phyloP scores from a whole-genome alignment of 2,113 vertebrate genomes.

The Recurvirostra avosetta region DNA sequence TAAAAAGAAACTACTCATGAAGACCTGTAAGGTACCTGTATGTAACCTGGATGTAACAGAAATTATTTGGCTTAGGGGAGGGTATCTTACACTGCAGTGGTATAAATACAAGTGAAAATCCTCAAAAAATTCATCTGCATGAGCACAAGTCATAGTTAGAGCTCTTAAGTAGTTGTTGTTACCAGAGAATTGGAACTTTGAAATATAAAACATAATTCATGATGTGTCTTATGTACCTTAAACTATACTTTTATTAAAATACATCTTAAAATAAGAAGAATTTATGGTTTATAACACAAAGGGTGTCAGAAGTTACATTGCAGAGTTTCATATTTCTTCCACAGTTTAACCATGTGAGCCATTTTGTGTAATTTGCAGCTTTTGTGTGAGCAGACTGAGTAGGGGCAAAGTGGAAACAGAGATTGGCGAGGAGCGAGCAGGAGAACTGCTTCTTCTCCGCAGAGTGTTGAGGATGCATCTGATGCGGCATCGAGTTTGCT shows the following conservation, averaged over 20 bases:
- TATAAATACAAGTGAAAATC: not conserved
- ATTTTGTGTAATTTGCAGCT: not conserved
- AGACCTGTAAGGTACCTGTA: not conserved
- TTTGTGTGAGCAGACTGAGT: not conserved
- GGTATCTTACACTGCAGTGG: not conserved
- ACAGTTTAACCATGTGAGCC: not conserved
- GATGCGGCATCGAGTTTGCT: not conserved
- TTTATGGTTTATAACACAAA: not conserved
- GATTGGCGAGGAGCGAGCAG: fast-evolving
- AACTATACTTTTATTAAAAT: not conserved
- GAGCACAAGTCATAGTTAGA: not conserved
- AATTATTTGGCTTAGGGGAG: not conserved
- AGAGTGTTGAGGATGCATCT: not conserved
- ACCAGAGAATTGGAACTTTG: not conserved
- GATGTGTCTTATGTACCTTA: not conserved
- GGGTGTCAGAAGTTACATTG: not conserved
- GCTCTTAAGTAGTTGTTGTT: not conserved
- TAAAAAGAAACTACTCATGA: not conserved
- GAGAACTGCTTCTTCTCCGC: not conserved
- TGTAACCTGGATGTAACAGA: not conserved
- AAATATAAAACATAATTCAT: not conserved
- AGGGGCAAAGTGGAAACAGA: not conserved
- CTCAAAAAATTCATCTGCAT: not conserved
- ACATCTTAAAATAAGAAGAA: not conserved
- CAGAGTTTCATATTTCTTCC: not conserved